Conservation (phyloP, 2,888 invertebrate species). For the Dicyrtomina minuta region DNA sequence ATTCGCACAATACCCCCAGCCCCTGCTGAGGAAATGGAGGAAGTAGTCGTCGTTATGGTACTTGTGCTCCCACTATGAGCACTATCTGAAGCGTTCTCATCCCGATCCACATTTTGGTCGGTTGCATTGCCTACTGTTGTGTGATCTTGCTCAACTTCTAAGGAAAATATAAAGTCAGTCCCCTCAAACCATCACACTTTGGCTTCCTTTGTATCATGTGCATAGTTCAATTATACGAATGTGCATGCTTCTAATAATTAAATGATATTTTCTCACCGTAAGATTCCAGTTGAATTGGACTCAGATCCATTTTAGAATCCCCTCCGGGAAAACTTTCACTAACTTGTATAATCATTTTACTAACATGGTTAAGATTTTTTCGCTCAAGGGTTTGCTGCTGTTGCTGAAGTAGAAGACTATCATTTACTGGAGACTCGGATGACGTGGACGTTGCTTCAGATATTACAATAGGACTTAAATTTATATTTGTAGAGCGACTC, state of each 20-base stretch:
- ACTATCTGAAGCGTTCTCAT: conserved; percentile 38
- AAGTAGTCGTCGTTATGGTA: conserved; percentile 42
- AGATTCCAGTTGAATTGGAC: conserved; percentile 39
- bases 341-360: conserved; percentile 40
- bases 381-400: conserved; percentile 19
- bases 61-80: conserved; percentile 57
- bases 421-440: not conserved
- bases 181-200: not conserved
- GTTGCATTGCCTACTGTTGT: conserved; percentile 24
- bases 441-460: not conserved
- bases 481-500: conserved; percentile 21
- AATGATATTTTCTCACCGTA: conserved; percentile 35
- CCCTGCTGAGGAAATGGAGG: conserved; percentile 25
- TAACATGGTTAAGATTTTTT: conserved; percentile 37
- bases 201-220: not conserved
- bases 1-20: conserved; percentile 56
- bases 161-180: not conserved
- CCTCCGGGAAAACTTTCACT: conserved; percentile 23
- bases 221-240: not conserved
- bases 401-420: conserved; percentile 14
- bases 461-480: conserved; percentile 13
- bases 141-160: conserved; percentile 40
- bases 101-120: conserved; percentile 39
- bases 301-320: conserved; percentile 33
- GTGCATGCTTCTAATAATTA: not conserved